These are phyloP conservation scores for Ellobius talpinus DNA, from an alignment of 2,113 vertebrate species.

Conservation along the genomic window DNA sequence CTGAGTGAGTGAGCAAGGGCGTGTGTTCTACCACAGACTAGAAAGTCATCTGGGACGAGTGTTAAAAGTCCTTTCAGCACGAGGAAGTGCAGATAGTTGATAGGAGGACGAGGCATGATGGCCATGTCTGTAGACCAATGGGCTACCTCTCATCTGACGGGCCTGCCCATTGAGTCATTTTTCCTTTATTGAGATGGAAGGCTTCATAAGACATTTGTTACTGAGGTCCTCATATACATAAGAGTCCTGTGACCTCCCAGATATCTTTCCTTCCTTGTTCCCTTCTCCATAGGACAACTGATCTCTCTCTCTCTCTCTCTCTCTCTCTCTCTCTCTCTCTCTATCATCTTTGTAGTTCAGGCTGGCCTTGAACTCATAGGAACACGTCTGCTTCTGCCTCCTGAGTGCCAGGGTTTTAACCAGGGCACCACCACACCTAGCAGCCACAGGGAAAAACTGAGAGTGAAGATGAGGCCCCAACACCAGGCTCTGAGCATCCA, in stretches of 20 bases:
- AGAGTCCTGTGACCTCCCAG: not conserved
- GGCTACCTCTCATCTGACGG: not conserved
- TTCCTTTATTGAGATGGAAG: not conserved
- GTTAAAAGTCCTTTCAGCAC: not conserved
- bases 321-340: not conserved
- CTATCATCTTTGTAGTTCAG: not conserved
- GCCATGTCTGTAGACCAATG: not conserved
- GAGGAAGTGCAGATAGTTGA: not conserved
- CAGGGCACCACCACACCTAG: no score
- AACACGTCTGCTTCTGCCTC: not conserved
- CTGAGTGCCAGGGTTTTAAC: not conserved
- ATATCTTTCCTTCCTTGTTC: no score
- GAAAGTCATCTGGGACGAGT: not conserved
- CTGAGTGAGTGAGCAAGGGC: not conserved
- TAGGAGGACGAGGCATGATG: not conserved
- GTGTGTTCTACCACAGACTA: not conserved
- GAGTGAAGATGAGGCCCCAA: not conserved
- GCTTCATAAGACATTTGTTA: not conserved
- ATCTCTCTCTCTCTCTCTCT: no score
- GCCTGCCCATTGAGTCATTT: no score
- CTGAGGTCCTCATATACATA: not conserved
- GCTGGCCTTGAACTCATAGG: not conserved
- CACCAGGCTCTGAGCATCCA: not conserved
- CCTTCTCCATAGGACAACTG: not conserved
- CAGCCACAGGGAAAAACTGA: not conserved